A percentile compares a stretch with the other conserved stretches of the same genome.
Conservation (phyloP, 2,113 vertebrate species). For the Salvelinus alpinus region DNA sequence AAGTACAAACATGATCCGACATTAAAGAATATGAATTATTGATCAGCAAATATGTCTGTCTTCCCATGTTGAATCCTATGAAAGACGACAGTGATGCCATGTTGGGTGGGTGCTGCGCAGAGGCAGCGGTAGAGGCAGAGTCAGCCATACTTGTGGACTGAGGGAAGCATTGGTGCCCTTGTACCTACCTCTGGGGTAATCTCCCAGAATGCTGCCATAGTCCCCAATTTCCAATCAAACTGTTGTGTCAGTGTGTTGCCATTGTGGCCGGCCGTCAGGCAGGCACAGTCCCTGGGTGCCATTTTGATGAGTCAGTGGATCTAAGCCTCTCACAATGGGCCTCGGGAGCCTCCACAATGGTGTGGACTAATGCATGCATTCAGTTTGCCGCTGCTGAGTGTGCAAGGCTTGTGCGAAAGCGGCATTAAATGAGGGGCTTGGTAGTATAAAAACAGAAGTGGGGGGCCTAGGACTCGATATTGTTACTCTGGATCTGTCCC, state of each 20-base stretch:
- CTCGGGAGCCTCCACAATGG: slow-evolving; percentile 68
- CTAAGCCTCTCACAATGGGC: slow-evolving; percentile 70
- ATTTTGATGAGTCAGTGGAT: slow-evolving; percentile 75
- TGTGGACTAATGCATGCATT: slow-evolving; percentile 70
- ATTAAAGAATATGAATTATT: no score
- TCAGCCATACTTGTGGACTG: background rate
- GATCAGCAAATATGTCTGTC: background rate
- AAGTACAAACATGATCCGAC: no score
- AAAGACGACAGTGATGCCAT: background rate
- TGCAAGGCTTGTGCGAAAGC: slow-evolving; percentile 69
- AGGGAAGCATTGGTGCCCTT: background rate
- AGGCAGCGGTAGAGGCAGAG: background rate
- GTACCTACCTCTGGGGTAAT: slow-evolving; percentile 48
- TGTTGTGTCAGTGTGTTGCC: slow-evolving; percentile 73
- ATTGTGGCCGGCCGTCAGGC: slow-evolving; percentile 62
- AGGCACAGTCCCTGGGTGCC: slow-evolving; percentile 52
- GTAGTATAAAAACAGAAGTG: slow-evolving; percentile 73
- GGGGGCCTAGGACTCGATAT: slow-evolving; percentile 59
- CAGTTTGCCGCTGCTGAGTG: slow-evolving; percentile 76
- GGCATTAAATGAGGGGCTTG: slow-evolving; percentile 45
- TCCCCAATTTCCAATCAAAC: slow-evolving; percentile 69
- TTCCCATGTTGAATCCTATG: background rate
- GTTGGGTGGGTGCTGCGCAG: background rate
- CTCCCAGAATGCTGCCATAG: slow-evolving; percentile 73
- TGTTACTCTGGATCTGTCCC: slow-evolving; percentile 76